These are phyloP conservation scores for Tryphoninae sp. DNA, from an alignment of 2,888 invertebrate genomes.

Conservation along the genomic window DNA sequence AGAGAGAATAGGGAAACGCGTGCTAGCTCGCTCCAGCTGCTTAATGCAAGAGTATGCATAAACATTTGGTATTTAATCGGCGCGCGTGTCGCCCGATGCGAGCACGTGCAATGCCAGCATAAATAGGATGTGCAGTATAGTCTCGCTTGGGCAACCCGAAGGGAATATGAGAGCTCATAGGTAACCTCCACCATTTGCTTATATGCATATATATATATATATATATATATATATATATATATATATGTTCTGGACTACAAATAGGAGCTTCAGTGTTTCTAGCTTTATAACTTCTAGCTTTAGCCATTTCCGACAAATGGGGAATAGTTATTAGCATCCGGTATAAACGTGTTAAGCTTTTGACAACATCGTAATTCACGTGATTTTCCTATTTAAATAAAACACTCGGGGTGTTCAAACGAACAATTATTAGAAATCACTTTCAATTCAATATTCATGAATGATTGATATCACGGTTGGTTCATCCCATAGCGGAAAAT, in stretches of 20 bases:
- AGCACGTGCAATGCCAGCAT: conserved; percentile 44
- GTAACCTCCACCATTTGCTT: conserved; percentile 3
- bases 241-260: neutral
- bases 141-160: conserved; percentile 8
- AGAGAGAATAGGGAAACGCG: conserved; percentile 1
- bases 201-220: conserved; percentile 5
- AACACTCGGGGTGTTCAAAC: neutral
- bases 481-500: neutral
- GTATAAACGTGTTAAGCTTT: neutral
- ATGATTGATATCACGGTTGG: neutral
- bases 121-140: conserved; percentile 30
- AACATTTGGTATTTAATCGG: conserved; percentile 59
- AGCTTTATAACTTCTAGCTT: too few species aligned
- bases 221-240: neutral
- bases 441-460: neutral
- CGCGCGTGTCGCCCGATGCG: conserved; percentile 42
- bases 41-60: conserved; percentile 59
- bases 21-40: conserved; percentile 18
- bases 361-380: neutral
- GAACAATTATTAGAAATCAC: neutral
- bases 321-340: neutral
- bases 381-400: neutral
- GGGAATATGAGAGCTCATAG: conserved; percentile 2
- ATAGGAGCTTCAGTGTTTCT: neutral
- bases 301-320: neutral